phyloP scores from a whole-genome alignment of 2,113 vertebrate genomes.

The Phrynocephalus versicolor region DNA sequence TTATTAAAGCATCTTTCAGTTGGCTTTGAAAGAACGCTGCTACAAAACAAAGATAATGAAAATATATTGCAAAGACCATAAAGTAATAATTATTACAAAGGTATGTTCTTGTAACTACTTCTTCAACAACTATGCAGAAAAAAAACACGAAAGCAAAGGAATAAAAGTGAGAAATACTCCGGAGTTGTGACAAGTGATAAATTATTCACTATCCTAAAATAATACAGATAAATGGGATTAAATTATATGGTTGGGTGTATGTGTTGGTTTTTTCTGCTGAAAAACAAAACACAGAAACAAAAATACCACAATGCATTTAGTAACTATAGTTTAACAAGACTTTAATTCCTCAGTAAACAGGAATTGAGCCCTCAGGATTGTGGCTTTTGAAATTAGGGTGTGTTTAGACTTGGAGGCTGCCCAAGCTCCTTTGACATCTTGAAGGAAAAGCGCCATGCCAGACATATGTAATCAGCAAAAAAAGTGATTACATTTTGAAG shows the following conservation, averaged over 20 bases:
- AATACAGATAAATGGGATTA: slow-evolving; percentile 52
- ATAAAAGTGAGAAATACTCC: slow-evolving; percentile 29
- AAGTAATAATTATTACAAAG: neutral
- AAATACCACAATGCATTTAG: slow-evolving; percentile 54
- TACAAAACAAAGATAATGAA: neutral
- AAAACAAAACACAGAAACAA: slow-evolving; percentile 50
- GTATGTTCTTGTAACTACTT: neutral
- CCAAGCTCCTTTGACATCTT: slow-evolving; percentile 76
- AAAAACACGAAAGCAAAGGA: slow-evolving; percentile 25
- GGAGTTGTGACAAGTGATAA: neutral
- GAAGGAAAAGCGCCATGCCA: slow-evolving; percentile 67
- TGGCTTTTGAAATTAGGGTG: slow-evolving; percentile 86
- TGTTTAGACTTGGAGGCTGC: slow-evolving; percentile 78
- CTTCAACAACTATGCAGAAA: neutral
- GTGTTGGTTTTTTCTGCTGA: slow-evolving; percentile 20
- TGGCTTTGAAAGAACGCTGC: too few relatives aligned
- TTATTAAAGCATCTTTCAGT: too few relatives aligned
- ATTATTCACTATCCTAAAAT: slow-evolving; percentile 32
- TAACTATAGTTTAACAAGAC: slow-evolving; percentile 69
- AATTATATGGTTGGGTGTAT: slow-evolving; percentile 32
- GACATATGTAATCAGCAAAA: slow-evolving; percentile 72
- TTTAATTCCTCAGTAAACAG: slow-evolving; percentile 80
- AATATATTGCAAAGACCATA: neutral
- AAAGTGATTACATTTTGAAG: slow-evolving; percentile 68
- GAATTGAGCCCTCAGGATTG: slow-evolving; percentile 77